A percentile compares a stretch with the other conserved stretches of the same genome.
phyloP scores from a whole-genome alignment of 2,113 vertebrate genomes.

The Eclectus roratus region DNA sequence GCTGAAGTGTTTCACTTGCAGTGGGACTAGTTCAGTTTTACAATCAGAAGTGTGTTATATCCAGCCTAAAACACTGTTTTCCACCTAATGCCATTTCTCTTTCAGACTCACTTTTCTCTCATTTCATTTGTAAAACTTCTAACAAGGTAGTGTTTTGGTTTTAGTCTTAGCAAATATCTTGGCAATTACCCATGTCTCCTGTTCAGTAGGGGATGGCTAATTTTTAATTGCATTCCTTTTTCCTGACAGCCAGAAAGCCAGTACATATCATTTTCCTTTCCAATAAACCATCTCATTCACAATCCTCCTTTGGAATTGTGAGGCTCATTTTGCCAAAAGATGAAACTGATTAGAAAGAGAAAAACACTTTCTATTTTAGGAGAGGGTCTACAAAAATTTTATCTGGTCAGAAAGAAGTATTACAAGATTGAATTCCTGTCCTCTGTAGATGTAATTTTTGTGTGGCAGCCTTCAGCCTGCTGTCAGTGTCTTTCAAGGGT shows the following conservation, averaged over 20 bases:
- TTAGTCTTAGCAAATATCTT: neutral
- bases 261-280: neutral
- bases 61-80: neutral
- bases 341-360: neutral
- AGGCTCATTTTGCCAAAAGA: neutral
- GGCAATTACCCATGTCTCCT: neutral
- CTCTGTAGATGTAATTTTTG: neutral
- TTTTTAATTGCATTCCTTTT: neutral
- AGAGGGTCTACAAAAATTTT: neutral
- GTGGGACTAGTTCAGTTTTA: neutral
- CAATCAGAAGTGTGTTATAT: neutral
- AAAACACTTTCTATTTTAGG: neutral
- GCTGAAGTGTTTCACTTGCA: neutral
- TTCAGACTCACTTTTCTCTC: neutral
- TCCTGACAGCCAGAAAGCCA: neutral
- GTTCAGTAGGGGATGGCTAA: neutral
- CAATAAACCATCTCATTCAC: neutral
- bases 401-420: neutral
- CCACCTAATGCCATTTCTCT: neutral
- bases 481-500: slow-evolving; percentile 29
- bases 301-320: neutral
- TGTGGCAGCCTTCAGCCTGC: slow-evolving; percentile 32
- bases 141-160: neutral
- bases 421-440: slow-evolving; percentile 47
- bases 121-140: neutral